Percentiles rank a stretch among this genome's conserved stretches.
Conservation (phyloP, 2,888 invertebrate species). For the Yponomeuta plumbellus region DNA sequence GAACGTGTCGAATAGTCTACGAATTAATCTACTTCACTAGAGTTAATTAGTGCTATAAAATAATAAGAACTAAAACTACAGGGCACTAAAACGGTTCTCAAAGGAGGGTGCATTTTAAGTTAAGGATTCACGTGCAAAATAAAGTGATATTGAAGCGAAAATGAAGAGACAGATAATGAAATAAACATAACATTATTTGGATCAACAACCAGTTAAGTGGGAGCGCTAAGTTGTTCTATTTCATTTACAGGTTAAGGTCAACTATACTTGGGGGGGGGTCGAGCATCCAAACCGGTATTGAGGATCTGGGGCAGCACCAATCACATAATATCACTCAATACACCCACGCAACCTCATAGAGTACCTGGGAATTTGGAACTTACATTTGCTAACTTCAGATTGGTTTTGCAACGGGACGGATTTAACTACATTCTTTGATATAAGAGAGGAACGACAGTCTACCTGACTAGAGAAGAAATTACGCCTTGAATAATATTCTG, state of each 20-base stretch:
- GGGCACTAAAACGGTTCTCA: conserved; percentile 4
- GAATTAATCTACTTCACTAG: conserved; percentile 5
- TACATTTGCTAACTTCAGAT: too few relatives aligned
- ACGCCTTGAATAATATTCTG: too few relatives aligned
- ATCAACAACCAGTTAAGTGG: neutral
- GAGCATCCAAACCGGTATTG: conserved; percentile 57
- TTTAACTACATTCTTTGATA: too few relatives aligned
- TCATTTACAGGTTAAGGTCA: neutral
- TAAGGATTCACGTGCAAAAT: conserved; percentile 4
- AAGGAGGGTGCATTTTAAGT: neutral
- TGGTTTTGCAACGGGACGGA: too few relatives aligned
- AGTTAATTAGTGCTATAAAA: conserved; percentile 11
- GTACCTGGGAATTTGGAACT: conserved; percentile 15
- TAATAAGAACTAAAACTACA: conserved; percentile 1
- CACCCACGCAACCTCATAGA: conserved; percentile 65
- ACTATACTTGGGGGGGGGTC: conserved; percentile 33
- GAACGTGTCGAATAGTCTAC: conserved; percentile 37
- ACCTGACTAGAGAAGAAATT: too few relatives aligned
- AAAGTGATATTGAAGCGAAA: neutral
- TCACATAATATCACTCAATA: conserved; percentile 63
- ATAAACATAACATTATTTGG: neutral
- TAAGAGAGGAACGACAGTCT: too few relatives aligned
- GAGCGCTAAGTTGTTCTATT: neutral
- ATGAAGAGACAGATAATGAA: neutral
- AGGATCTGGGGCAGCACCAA: conserved; percentile 73